These are phyloP conservation scores for Gonocerus acuteangulatus DNA, from an alignment of 2,888 invertebrate genomes.

Conservation along the genomic window DNA sequence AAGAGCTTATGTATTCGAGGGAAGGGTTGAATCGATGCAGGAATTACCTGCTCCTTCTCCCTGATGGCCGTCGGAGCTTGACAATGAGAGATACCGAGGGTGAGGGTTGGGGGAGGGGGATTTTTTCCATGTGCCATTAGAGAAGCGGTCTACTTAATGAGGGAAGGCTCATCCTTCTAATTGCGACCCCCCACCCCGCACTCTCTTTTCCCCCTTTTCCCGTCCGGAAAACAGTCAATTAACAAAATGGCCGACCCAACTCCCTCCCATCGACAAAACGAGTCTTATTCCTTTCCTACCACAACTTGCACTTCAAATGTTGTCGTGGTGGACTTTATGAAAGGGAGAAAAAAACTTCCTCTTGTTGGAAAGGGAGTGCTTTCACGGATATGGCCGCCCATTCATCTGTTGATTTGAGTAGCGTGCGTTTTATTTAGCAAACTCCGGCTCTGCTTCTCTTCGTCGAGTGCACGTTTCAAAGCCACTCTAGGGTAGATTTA, in stretches of 20 bases:
- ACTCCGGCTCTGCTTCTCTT: too few species aligned
- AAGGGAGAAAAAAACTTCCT: background rate
- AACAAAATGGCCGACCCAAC: conserved; percentile 20
- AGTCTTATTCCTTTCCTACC: conserved; percentile 2
- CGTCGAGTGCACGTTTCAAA: too few species aligned
- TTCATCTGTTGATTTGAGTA: conserved; percentile 1
- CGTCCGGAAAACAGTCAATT: conserved; percentile 16
- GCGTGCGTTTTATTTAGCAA: background rate
- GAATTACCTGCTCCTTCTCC: background rate
- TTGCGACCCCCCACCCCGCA: background rate
- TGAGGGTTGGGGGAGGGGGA: background rate
- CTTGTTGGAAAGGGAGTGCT: background rate
- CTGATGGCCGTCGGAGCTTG: conserved; percentile 5
- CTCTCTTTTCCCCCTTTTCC: background rate
- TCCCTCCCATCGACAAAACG: background rate
- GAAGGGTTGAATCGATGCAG: conserved; percentile 3
- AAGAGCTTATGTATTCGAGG: background rate
- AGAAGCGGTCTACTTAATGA: conserved; percentile 9
- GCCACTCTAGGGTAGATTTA: too few species aligned
- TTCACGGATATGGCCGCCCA: background rate
- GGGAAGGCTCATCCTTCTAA: conserved; percentile 16
- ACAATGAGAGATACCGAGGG: background rate
- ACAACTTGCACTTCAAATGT: conserved; percentile 13
- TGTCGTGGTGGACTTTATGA: conserved; percentile 3
- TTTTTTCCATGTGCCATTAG: conserved; percentile 22